These are phyloP conservation scores for Scomberomorus guttatus DNA, from an alignment of 2,797 vertebrate genomes.

Conservation along the genomic window DNA sequence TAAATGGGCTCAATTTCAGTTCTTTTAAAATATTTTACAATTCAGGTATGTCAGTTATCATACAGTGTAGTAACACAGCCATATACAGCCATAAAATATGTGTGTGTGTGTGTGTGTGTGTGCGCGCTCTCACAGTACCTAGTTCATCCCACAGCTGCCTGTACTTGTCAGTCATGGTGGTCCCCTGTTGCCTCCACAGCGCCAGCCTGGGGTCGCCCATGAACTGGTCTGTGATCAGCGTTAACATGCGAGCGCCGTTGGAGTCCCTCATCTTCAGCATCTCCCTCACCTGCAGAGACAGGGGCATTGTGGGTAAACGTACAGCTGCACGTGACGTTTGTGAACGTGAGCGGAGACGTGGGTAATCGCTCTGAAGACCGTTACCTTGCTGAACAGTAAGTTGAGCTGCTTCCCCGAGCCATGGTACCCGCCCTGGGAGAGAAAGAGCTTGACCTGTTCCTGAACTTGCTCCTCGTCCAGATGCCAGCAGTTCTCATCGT, in stretches of 20 bases:
- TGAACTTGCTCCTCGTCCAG: conserved; percentile 98
- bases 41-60: no score
- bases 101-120: background rate
- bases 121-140: conserved; percentile 81
- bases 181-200: conserved; percentile 97
- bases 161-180: conserved; percentile 97
- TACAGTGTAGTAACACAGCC: no score
- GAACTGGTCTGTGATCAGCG: conserved; percentile 97
- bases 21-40: no score
- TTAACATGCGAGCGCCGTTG: conserved; percentile 96
- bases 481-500: conserved; percentile 98
- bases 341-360: background rate
- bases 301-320: conserved; percentile 36
- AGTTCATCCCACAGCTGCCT: conserved; percentile 98
- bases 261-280: conserved; percentile 99
- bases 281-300: conserved; percentile 90
- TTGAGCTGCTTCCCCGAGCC: conserved; percentile 98
- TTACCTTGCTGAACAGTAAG: conserved; percentile 95
- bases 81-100: no score
- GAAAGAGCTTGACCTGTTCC: conserved; percentile 97
- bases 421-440: conserved; percentile 97
- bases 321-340: no score
- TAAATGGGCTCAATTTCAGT: no score
- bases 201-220: conserved; percentile 95
- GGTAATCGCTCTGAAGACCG: no score